These are phyloP conservation scores for Mesoclemmys tuberculata DNA, from an alignment of 2,113 vertebrate species.

Conservation along the genomic window DNA sequence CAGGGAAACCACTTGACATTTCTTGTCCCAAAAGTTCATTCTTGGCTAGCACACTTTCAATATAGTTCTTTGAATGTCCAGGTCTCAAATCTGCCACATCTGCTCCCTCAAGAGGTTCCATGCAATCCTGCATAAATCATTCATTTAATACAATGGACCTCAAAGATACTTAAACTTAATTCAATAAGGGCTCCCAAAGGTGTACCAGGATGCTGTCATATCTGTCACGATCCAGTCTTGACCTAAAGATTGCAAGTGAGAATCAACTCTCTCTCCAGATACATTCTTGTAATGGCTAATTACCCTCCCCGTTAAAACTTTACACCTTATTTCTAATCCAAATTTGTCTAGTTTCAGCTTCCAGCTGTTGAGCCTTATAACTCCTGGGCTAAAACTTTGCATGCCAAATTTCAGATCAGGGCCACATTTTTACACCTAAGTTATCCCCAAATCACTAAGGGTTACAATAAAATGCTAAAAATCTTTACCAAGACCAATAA, in stretches of 20 bases:
- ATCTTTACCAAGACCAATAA: not conserved
- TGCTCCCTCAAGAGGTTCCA: not conserved
- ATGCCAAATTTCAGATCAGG: not conserved
- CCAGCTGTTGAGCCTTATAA: not conserved
- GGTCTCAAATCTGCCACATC: not conserved
- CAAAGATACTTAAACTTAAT: not conserved
- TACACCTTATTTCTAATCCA: not conserved
- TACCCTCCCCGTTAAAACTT: not conserved
- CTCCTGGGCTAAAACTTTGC: not conserved
- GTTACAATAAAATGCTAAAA: not conserved
- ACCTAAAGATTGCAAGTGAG: not conserved
- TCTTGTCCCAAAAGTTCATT: not conserved
- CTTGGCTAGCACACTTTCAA: not conserved
- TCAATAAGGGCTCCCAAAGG: not conserved
- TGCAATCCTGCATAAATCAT: not conserved
- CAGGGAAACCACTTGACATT: not conserved
- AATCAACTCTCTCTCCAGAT: not conserved
- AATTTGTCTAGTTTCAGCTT: not conserved
- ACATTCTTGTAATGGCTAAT: not conserved
- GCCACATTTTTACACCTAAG: fast-evolving
- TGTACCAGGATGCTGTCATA: not conserved
- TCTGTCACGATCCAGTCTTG: not conserved
- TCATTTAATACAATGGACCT: not conserved
- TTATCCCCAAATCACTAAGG: not conserved
- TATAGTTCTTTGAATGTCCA: not conserved